Evolutionary conservation across 37 sponge, comb jelly and placozoan species (phyloP).

Genomic region (Aplysina aerophoba): DNA sequence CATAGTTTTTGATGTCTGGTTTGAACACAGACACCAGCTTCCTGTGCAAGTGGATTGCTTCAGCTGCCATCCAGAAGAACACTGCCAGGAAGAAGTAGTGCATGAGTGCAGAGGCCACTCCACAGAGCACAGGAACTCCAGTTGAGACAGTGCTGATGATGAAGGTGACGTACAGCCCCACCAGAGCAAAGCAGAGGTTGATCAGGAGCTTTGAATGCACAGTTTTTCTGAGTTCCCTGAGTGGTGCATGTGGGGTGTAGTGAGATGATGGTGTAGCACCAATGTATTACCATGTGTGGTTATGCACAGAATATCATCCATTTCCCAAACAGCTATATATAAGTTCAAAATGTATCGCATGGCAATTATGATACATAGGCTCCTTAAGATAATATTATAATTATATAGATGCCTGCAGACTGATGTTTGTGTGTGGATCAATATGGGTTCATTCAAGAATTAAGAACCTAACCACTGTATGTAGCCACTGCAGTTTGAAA

Average conservation of each 20-base stretch:
- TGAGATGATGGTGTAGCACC: no score
- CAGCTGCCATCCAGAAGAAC: slow-evolving; percentile 65
- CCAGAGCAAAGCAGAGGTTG: slow-evolving; percentile 58
- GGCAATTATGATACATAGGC: no score
- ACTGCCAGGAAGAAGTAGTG: slow-evolving; percentile 71
- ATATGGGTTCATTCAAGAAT: no score
- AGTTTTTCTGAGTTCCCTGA: slow-evolving; percentile 42
- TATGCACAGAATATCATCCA: no score
- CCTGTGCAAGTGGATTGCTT: slow-evolving; percentile 55
- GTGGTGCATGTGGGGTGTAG: neutral
- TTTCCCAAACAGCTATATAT: no score
- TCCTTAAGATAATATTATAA: no score
- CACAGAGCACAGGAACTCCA: slow-evolving; percentile 47
- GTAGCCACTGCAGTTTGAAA: no score
- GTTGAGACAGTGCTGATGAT: slow-evolving; percentile 34
- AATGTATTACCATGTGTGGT: no score
- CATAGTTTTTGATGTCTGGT: neutral
- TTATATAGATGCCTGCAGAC: no score
- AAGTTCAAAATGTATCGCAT: no score
- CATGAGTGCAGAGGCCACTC: slow-evolving; percentile 48
- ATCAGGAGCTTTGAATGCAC: slow-evolving; percentile 48
- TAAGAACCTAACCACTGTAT: no score
- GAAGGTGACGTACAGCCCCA: slow-evolving; percentile 49
- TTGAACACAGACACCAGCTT: slow-evolving; percentile 60
- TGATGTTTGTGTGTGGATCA: no score